Base-by-base conservation (phyloP, 2,113 vertebrate species). In the Sinocyclocheilus grahami region DNA sequence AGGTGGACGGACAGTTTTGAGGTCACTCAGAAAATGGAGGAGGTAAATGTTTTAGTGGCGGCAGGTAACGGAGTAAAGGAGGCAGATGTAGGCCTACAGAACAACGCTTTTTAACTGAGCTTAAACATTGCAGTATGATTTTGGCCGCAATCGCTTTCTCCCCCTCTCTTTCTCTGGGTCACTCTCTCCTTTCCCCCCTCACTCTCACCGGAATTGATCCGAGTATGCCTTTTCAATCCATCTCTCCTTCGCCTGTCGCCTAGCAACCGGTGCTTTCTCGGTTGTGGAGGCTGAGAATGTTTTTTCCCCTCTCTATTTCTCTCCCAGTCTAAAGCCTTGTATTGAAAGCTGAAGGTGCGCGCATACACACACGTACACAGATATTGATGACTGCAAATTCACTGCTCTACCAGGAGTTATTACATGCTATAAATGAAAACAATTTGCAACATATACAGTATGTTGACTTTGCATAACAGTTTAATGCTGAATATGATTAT, bases 151-250 rank as follows among this genome's bases (percentile, higher is more conserved):
- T 58, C 10, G 18, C 86, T 27, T 48, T 76, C 65, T 71, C 87
- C 87, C 87, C 77, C 86, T 33, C 42, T 71, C 72, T 86, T 67
- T 63, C 62, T 20, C n/a, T 77, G 69, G 65, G 53, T 6, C 78
- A 85, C 72, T 87, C 86, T 20, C 62, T 14, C 84, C 30, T 82
- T 86, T 84, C 3, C 58, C 82, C 69, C 69, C 86, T 89, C 92
- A 86, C 93, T 92, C 94, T 95, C 93, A 92, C 91, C 90, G 93
- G 93, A 95, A 96, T 95, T 96, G 95, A 96, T 96, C 92, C 92
- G 94, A 93, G 93, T 94, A 90, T 92, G 94, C 94, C 94, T 95
- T 92, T 93, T 94, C 94, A 94, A 95, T 96, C 94, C 94, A 95
- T 96, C 94, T 95, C 94, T 94, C 91, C 91, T 91, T 94, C 92